Evolutionary conservation across 2,113 vertebrate species (phyloP), one percentile per base, ranked within the genome.

Genomic region (Nycticorax nycticorax): DNA sequence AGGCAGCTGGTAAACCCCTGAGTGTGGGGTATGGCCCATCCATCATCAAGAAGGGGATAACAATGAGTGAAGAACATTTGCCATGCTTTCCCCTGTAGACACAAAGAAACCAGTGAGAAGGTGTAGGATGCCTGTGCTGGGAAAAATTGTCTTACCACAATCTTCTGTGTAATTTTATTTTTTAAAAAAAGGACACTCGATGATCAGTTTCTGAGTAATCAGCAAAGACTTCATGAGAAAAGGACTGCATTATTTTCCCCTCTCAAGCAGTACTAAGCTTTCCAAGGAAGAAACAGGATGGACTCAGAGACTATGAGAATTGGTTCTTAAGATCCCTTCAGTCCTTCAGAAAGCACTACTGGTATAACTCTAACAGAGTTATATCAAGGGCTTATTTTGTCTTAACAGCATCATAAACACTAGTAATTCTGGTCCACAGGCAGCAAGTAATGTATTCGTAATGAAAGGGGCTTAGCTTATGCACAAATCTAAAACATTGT

Each of bases 51-150:
- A 55, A 55, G 9, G 12, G n/a, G 22, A 11, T 73, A 62, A 19
- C 13, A 63, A 50, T 0, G 0, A 10, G 9, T 62, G 41, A 47
- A 53, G 14, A 43, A 14, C 14, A 20, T 69, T 68, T 77, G 8
- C 35, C 24, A 13, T 24, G 28, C 12, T 56, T 81, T 55, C 55
- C 12, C 47, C 33, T 24, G 35, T 26, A 60, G 64, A 15, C 15
- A 66, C 32, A 69, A 63, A 59, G 6, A 45, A 76, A 64, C 2
- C n/a, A 33, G 22, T 33, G 55, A 60, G 39, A 81, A 60, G 15
- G 5, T 50, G 3, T 39, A 30, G 68, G 50, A 41, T 63, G 56
- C 17, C 4, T 41, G 4, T 71, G 24, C 59, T 68, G 73, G 19
- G 22, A 32, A 80, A 67, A 86, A 53, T 6, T 47, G 7, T 20